Percentiles rank a stretch among this genome's conserved stretches.
Conservation (phyloP, 2,113 vertebrate species). For the Apodemus speciosus region DNA sequence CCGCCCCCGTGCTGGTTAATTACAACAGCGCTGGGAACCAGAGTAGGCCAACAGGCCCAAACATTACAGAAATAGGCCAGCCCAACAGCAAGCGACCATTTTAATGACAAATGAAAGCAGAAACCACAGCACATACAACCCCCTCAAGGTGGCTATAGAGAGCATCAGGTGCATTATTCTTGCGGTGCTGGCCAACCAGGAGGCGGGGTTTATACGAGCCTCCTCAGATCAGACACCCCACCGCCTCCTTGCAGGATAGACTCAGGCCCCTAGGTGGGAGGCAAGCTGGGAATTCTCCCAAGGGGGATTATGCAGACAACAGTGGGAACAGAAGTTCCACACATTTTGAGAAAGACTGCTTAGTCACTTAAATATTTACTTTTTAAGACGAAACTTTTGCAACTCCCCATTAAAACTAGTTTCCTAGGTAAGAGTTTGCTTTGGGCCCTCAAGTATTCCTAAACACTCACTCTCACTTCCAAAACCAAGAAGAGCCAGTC, state of each 20-base stretch:
- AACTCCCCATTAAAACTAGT: conserved; percentile 44
- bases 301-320: neutral
- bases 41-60: conserved; percentile 46
- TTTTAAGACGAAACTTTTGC: conserved; percentile 61
- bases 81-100: conserved; percentile 51
- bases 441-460: conserved; percentile 50
- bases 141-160: conserved; percentile 40
- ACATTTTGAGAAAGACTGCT: conserved; percentile 49
- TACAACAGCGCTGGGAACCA: conserved; percentile 51
- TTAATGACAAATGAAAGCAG: conserved; percentile 55
- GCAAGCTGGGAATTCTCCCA: neutral
- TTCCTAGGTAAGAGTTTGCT: conserved; percentile 1
- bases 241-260: neutral
- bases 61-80: conserved; percentile 49
- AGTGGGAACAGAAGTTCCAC: neutral
- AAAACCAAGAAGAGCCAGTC: neutral
- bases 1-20: conserved; percentile 45
- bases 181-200: neutral
- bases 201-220: neutral
- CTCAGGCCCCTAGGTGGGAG: neutral
- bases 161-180: conserved; percentile 1
- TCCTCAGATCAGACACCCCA: neutral
- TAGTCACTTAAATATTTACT: conserved; percentile 65
- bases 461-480: conserved; percentile 54
- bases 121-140: conserved; percentile 59